A percentile compares a stretch with the other conserved stretches of the same genome.
phyloP scores from a whole-genome alignment of 2,113 vertebrate species.

The Calonectris borealis region DNA sequence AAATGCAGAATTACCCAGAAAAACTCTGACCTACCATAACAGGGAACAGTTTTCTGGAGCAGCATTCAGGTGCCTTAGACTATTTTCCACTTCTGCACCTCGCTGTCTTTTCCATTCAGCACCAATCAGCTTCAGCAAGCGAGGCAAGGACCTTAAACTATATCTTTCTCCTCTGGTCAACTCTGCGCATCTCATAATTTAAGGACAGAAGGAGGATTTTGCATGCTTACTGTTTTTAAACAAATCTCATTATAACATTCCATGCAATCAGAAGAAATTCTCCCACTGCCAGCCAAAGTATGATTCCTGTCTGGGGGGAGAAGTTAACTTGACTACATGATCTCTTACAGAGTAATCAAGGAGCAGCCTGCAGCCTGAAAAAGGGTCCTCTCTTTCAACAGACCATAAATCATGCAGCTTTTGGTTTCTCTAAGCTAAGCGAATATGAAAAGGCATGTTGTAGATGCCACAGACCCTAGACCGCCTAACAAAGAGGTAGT shows the following conservation, averaged over 20 bases:
- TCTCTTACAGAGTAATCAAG: neutral
- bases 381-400: neutral
- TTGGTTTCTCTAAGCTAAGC: neutral
- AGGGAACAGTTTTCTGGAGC: neutral
- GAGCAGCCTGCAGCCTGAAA: neutral
- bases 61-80: neutral
- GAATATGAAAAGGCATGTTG: neutral
- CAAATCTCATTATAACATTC: neutral
- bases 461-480: neutral
- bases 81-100: neutral
- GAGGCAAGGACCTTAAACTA: neutral
- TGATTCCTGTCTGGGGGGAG: neutral
- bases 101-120: neutral
- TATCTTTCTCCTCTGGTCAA: neutral
- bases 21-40: neutral
- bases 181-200: neutral
- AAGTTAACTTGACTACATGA: neutral
- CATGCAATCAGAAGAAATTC: neutral
- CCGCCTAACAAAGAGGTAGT: neutral
- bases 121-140: neutral
- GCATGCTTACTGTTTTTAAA: neutral
- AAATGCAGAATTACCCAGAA: neutral
- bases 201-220: neutral
- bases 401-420: neutral
- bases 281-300: neutral